These are phyloP conservation scores for Semaprochilodus insignis DNA, from an alignment of 2,797 vertebrate species.

Conservation along the genomic window DNA sequence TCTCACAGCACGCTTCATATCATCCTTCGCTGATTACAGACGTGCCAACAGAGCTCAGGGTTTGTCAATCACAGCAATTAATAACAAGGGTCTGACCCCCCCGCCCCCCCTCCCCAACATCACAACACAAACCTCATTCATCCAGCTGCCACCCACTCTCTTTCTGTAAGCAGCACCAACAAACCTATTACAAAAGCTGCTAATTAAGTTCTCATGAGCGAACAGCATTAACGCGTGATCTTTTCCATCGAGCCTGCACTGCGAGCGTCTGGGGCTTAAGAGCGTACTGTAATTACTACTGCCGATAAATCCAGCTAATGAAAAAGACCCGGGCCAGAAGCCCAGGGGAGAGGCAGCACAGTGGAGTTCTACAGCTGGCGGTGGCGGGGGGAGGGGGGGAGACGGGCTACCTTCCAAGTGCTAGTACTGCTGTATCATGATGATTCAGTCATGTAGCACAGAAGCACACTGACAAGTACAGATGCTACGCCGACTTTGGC, in stretches of 20 bases:
- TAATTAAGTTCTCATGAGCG: conserved; percentile 50
- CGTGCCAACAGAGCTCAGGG: neutral
- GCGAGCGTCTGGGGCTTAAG: conserved; percentile 41
- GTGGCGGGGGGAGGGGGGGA: neutral
- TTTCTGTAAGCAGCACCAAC: conserved; percentile 34
- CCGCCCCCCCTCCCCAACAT: neutral
- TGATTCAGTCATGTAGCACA: conserved; percentile 17
- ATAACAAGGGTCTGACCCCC: conserved; percentile 7
- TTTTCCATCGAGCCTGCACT: conserved; percentile 20
- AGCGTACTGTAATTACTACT: conserved; percentile 57
- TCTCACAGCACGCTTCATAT: neutral
- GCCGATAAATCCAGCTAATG: conserved; percentile 55
- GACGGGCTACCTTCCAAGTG: neutral
- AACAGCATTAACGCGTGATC: conserved; percentile 36
- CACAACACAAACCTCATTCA: conserved; percentile 30
- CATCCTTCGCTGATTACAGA: neutral
- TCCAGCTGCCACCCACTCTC: conserved; percentile 1
- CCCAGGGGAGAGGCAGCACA: conserved; percentile 28
- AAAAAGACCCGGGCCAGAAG: conserved; percentile 46
- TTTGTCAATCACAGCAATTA: conserved; percentile 17
- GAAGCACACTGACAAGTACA: neutral
- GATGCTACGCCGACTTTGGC: neutral
- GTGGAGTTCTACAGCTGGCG: conserved; percentile 5
- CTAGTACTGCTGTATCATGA: neutral
- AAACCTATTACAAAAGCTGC: conserved; percentile 29